Evolutionary conservation across 1,140 invertebrate species (phyloP), one percentile per base, ranked within the genome.

Genomic region (Orussus abietinus): DNA sequence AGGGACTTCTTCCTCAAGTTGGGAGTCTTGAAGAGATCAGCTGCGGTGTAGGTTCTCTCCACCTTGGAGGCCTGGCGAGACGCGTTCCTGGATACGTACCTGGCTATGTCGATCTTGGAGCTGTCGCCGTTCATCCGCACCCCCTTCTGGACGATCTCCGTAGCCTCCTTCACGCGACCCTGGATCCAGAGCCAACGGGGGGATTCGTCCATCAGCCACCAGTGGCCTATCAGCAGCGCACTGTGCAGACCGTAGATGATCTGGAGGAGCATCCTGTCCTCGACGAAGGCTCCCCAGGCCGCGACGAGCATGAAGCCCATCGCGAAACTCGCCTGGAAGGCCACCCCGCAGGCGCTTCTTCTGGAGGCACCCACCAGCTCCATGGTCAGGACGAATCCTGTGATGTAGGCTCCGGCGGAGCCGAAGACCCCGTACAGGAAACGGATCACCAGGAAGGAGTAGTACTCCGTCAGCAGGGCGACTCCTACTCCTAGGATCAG

Each of bases 201-300:
- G 2, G 87, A 90, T 70, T 92, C 89, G 43, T 90, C 87, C 74
- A 91, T 83, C 1, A 88, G 66, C 87, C 89, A 92, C 78, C 85
- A 90, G 62, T 90, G 87, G 1, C 77, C 80, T 4, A 92, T 62
- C 0, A 94, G 74, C 0, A 90, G 53, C 4, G 83, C 57, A 51
- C 83, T 79, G 47, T 91, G 86, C 10, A 86, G 56, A 1, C 89
- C 90, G 56, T 90, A 91, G 3, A 85, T 70, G 1, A 92, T 77
- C 69, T 93, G 88, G 5, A 95, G 71, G 45, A 80, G 59, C 52
- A 80, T 75, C 51, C 85, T 79, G 57, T 94, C 80, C 41, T 82
- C 78, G 15, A 95, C 83, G 0, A 92, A 40, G 4, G 81, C 84
- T 3, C 86, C 91, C 84, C 89, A 88, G 0, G 79, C 78, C 2